Conservation (phyloP, 2,888 invertebrate genomes). For the Cerastis leucographa region DNA sequence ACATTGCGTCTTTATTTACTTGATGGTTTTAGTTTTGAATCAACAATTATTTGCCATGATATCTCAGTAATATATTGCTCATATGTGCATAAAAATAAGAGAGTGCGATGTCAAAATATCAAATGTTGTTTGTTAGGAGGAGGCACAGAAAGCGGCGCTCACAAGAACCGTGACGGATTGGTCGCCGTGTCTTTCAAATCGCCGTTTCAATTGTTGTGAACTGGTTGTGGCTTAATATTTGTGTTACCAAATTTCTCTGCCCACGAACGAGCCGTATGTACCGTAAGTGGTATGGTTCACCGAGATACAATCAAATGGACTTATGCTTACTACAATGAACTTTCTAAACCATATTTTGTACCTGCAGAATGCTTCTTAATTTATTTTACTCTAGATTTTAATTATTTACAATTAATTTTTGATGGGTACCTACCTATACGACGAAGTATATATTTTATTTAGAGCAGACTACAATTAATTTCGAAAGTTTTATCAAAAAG, state of each 20-base stretch:
- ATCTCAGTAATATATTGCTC: neutral
- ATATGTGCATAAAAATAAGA: slow-evolving; percentile 47
- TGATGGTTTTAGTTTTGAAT: slow-evolving; percentile 3
- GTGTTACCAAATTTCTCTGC: slow-evolving; percentile 86
- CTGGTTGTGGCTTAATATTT: slow-evolving; percentile 83
- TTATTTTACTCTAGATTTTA: slow-evolving; percentile 4
- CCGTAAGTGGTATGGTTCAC: slow-evolving; percentile 82
- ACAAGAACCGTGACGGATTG: slow-evolving; percentile 79
- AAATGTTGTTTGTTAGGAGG: slow-evolving; percentile 62
- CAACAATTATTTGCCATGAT: slow-evolving; percentile 1
- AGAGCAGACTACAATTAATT: slow-evolving; percentile 24
- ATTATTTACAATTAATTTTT: neutral
- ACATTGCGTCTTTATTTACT: slow-evolving; percentile 16
- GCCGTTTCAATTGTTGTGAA: slow-evolving; percentile 82
- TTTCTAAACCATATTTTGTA: slow-evolving; percentile 84
- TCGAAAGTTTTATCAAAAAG: slow-evolving; percentile 53
- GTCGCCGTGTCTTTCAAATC: slow-evolving; percentile 80
- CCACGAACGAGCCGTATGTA: slow-evolving; percentile 80
- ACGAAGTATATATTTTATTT: neutral
- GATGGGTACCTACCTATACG: neutral
- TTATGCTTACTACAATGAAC: slow-evolving; percentile 79
- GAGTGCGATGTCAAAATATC: slow-evolving; percentile 58
- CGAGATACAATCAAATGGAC: slow-evolving; percentile 84
- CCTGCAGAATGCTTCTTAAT: slow-evolving; percentile 47
- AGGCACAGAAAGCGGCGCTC: slow-evolving; percentile 64